These are phyloP conservation scores for Pangasius larnaudii DNA, from an alignment of 2,797 vertebrate genomes.

Conservation along the genomic window DNA sequence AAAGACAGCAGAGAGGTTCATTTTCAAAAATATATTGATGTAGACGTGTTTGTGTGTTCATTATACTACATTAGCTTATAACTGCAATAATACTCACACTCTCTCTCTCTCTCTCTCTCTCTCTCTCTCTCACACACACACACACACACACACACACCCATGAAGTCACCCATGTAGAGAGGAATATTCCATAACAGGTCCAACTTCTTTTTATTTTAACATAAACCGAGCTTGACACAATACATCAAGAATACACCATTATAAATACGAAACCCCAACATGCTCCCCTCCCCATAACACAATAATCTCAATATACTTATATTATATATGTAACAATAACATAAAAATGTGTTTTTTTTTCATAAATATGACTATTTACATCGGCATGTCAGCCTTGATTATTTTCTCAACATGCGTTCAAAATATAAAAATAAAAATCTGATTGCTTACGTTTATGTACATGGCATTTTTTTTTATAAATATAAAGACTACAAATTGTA, in stretches of 20 bases:
- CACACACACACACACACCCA: not conserved
- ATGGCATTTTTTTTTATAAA: constrained; percentile 88
- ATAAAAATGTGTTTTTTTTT: constrained; percentile 70
- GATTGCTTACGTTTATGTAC: constrained; percentile 82
- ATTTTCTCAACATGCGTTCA: constrained; percentile 76
- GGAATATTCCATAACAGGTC: constrained; percentile 31
- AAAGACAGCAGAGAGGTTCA: constrained; percentile 3
- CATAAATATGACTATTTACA: constrained; percentile 70
- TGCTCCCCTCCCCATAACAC: constrained; percentile 56
- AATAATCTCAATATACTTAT: constrained; percentile 63
- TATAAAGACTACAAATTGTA: constrained; percentile 97
- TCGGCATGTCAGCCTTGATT: constrained; percentile 67
- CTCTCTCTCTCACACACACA: no score
- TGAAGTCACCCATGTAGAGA: not conserved
- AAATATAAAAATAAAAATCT: constrained; percentile 99
- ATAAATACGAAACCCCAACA: constrained; percentile 60
- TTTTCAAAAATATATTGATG: not conserved
- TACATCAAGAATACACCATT: constrained; percentile 57
- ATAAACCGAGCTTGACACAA: constrained; percentile 56
- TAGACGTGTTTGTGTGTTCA: not conserved
- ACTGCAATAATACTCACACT: not conserved
- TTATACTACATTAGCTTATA: not conserved
- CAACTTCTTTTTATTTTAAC: constrained; percentile 49
- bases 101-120: no score
- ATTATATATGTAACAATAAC: constrained; percentile 72